Base-by-base conservation (phyloP, 2,888 invertebrate species). In the Aspidiotus destructor region DNA sequence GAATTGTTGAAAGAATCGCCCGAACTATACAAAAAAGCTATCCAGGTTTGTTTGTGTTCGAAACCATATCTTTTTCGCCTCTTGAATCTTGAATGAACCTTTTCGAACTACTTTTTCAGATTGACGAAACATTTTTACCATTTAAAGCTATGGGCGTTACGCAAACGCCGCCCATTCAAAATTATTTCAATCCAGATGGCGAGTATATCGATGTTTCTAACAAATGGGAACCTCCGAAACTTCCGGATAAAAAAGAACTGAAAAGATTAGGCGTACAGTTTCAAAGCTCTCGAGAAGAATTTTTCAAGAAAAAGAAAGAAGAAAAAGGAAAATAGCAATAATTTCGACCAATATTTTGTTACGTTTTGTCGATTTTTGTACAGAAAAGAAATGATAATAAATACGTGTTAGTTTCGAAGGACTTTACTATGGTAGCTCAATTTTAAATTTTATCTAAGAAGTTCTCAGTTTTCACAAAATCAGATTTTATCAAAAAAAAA, bases 121-220 rank as follows among this genome's bases (percentile, higher is more conserved):
- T 86, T 7, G 93, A 95, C 77, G 76, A 83, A 16, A 77, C 79
- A 8, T 76, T 92, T 48, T 75, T 94, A 40, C 89, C 92, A 0
- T 85, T 85, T 73, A 80, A 81, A 17, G 75, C 82, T 2, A 81
- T 80, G 69, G 95, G 96, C 0, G 91, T 96, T 0, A 83, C 86
- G 0, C 80, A 85, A 41, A 94, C 94, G 0, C 93, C 95, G 5
- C 85, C 93, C 0, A 88, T 92, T 70, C 82, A 85, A 74, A 82
- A 85, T 71, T 97, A 92, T 76, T 82, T 83, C 0, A 83, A 86
- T 60, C 90, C 92, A 0, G 96, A 98, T 78, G 98, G 98, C 53
- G 92, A 95, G 74, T 96, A 93, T 76, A 77, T 84, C 28, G 88
- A 95, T 76, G 80, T 88, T 42, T 85, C 91, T 0, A 88, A 84